Percentiles rank a stretch among this genome's conserved stretches.
These are phyloP conservation scores for Epicampocera succincta DNA, from an alignment of 2,888 invertebrate species.

Conservation along the genomic window DNA sequence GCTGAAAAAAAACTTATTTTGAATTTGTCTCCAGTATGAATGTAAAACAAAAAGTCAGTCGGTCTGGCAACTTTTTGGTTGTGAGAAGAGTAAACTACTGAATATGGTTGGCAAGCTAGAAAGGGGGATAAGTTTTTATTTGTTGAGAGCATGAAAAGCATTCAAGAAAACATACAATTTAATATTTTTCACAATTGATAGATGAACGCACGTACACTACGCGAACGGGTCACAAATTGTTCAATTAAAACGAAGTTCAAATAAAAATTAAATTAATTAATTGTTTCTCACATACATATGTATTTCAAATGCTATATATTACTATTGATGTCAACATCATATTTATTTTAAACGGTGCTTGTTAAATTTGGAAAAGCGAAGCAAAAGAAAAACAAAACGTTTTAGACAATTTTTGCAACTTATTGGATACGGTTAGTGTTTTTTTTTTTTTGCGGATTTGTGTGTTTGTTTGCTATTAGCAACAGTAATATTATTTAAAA, in stretches of 20 bases:
- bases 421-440: constrained; percentile 23
- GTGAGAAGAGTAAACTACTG: neutral
- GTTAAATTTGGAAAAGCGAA: constrained; percentile 22
- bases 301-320: constrained; percentile 21
- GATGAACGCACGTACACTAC: constrained; percentile 64
- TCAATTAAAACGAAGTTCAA: constrained; percentile 70
- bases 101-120: neutral
- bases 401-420: too few relatives aligned
- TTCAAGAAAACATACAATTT: constrained; percentile 54
- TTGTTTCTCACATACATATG: constrained; percentile 57
- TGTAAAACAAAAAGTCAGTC: neutral
- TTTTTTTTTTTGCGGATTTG: neutral
- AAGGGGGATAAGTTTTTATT: constrained; percentile 14
- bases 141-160: constrained; percentile 41
- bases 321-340: constrained; percentile 20
- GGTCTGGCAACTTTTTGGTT: constrained; percentile 51
- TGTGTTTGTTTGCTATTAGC: constrained; percentile 19
- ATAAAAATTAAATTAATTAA: constrained; percentile 70
- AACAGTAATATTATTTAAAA: constrained; percentile 29
- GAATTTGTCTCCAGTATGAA: neutral
- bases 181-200: constrained; percentile 69
- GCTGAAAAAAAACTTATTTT: neutral
- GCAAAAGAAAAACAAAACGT: neutral
- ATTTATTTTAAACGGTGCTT: constrained; percentile 7
- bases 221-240: constrained; percentile 70